Evolutionary conservation across 2,113 vertebrate species (phyloP).

Genomic region (Ophthalmolycus amberensis): DNA sequence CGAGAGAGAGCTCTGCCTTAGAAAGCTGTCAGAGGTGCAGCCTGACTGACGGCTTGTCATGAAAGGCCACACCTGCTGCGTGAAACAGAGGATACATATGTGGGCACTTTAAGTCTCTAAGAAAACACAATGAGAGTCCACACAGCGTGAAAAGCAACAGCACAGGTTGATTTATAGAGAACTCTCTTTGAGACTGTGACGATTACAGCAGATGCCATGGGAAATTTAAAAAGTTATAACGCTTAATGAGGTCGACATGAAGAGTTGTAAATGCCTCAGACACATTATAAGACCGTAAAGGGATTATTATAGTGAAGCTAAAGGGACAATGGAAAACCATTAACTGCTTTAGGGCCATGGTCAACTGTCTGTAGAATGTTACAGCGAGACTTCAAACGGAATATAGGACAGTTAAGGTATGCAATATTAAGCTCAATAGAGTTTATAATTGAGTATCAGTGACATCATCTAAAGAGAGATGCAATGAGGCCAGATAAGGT

Average conservation of each 20-base stretch:
- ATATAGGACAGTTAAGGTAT: too few species aligned
- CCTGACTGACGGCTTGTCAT: neutral
- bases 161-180: neutral
- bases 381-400: neutral
- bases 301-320: neutral
- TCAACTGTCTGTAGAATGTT: neutral
- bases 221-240: conserved; percentile 7
- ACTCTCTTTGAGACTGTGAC: neutral
- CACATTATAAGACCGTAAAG: neutral
- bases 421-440: neutral
- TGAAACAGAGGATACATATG: neutral
- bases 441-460: neutral
- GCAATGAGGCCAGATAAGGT: neutral
- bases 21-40: conserved; percentile 22
- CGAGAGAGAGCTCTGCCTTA: neutral
- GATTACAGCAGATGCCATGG: neutral
- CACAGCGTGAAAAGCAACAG: neutral
- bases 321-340: neutral
- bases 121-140: neutral
- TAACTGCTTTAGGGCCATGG: neutral
- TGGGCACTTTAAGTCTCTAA: neutral
- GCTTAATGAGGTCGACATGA: neutral
- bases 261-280: neutral
- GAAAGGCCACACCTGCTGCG: neutral
- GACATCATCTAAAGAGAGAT: neutral